phyloP scores from a whole-genome alignment of 2,888 invertebrate genomes.

The Iphiclides podalirius region DNA sequence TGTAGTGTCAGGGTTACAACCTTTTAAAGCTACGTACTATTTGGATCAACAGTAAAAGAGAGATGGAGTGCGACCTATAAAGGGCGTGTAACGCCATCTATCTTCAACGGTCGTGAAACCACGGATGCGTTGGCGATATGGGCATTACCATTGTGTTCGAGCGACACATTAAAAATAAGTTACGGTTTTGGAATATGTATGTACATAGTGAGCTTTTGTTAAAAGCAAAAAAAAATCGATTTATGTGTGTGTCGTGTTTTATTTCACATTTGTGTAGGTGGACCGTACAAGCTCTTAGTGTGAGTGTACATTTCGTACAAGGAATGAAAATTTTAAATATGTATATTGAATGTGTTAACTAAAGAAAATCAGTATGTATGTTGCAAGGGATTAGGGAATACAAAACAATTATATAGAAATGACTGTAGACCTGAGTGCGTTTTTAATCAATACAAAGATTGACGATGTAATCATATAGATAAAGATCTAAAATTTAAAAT shows the following conservation, averaged over 20 bases:
- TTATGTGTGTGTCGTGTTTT: neutral
- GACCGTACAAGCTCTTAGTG: too few relatives aligned
- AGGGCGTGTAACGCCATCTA: constrained; percentile 33
- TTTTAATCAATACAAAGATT: too few relatives aligned
- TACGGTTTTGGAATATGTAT: constrained; percentile 9
- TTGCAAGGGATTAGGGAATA: too few relatives aligned
- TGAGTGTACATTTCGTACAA: too few relatives aligned
- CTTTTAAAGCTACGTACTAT: constrained; percentile 27
- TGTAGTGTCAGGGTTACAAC: constrained; percentile 44
- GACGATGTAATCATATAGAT: too few relatives aligned
- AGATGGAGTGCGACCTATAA: constrained; percentile 29
- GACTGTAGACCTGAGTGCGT: too few relatives aligned
- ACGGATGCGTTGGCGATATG: constrained; percentile 36
- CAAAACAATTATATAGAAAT: too few relatives aligned
- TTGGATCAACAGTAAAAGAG: constrained; percentile 36
- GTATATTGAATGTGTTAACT: too few relatives aligned
- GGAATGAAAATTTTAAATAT: too few relatives aligned
- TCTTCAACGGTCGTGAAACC: constrained; percentile 34
- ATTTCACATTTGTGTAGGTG: neutral
- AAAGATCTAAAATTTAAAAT: too few relatives aligned
- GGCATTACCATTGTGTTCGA: constrained; percentile 33
- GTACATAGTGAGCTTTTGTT: neutral
- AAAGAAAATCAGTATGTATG: too few relatives aligned
- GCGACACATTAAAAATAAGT: constrained; percentile 17
- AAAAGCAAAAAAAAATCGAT: neutral